These are phyloP conservation scores for Napeogenes inachia DNA, from an alignment of 2,888 invertebrate genomes.

Conservation along the genomic window DNA sequence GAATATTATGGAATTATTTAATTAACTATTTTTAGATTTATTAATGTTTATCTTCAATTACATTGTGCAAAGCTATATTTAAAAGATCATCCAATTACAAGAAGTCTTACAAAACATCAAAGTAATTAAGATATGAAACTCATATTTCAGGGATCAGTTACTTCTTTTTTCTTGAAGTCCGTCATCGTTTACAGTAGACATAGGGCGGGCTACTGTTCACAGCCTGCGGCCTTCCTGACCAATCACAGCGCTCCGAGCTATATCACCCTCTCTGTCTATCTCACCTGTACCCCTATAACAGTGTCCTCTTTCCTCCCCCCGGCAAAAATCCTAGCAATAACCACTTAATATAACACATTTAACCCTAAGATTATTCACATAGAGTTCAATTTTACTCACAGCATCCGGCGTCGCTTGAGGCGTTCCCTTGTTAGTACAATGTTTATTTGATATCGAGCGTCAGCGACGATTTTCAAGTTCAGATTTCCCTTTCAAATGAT, in stretches of 20 bases:
- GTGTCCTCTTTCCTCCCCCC: constrained; percentile 67
- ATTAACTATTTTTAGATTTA: too few species aligned
- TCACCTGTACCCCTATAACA: constrained; percentile 44
- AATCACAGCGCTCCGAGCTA: constrained; percentile 78
- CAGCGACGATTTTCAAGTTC: constrained; percentile 78
- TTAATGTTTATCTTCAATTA: too few species aligned
- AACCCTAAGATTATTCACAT: constrained; percentile 37
- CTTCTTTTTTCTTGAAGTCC: constrained; percentile 52
- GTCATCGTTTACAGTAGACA: constrained; percentile 74
- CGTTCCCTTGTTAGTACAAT: constrained; percentile 50
- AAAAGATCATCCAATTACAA: too few species aligned
- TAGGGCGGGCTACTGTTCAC: constrained; percentile 79
- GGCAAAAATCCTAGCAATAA: constrained; percentile 71
- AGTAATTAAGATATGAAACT: constrained; percentile 1
- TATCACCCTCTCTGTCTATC: constrained; percentile 57
- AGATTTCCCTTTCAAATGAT: constrained; percentile 66
- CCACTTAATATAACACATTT: constrained; percentile 43
- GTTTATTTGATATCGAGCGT: constrained; percentile 78
- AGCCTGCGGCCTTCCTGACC: constrained; percentile 78
- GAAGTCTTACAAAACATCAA: not conserved
- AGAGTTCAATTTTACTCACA: constrained; percentile 47
- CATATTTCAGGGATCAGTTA: constrained; percentile 38
- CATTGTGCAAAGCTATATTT: too few species aligned
- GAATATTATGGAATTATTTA: too few species aligned
- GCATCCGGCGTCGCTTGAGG: constrained; percentile 48